phyloP scores from a whole-genome alignment of 2,113 vertebrate genomes.

The Meleagris gallopavo region DNA sequence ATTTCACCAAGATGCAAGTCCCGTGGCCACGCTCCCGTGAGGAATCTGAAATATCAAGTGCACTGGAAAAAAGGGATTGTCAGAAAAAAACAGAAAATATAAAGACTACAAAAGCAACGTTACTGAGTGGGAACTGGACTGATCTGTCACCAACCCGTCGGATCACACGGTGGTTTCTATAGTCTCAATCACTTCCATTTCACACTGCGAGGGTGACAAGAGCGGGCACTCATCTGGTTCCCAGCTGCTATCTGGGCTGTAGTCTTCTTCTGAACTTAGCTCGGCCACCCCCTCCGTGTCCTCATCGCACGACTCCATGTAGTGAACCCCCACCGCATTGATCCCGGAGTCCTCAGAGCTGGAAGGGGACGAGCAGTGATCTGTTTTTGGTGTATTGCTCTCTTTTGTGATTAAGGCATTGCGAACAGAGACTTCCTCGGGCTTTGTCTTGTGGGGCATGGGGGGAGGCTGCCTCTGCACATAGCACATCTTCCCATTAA shows the following conservation, averaged over 20 bases:
- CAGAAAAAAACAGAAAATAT: constrained; percentile 55
- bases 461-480: constrained; percentile 88
- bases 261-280: constrained; percentile 89
- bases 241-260: constrained; percentile 93
- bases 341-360: constrained; percentile 98
- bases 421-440: constrained; percentile 69
- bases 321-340: constrained; percentile 92
- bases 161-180: constrained; percentile 96
- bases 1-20: constrained; percentile 4
- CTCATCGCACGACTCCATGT: constrained; percentile 92
- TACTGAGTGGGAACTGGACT: constrained; percentile 35
- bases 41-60: constrained; percentile 57
- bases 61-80: constrained; percentile 54
- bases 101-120: constrained; percentile 63
- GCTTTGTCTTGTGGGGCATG: constrained; percentile 58
- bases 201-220: constrained; percentile 92
- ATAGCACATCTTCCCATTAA: constrained; percentile 98
- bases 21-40: background rate
- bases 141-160: background rate
- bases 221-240: constrained; percentile 92
- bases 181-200: constrained; percentile 97
- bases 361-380: constrained; percentile 94
- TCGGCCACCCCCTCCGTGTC: constrained; percentile 89
- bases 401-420: constrained; percentile 81
- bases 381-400: constrained; percentile 88